phyloP scores from a whole-genome alignment of 2,113 vertebrate species.

The Procavia capensis region DNA sequence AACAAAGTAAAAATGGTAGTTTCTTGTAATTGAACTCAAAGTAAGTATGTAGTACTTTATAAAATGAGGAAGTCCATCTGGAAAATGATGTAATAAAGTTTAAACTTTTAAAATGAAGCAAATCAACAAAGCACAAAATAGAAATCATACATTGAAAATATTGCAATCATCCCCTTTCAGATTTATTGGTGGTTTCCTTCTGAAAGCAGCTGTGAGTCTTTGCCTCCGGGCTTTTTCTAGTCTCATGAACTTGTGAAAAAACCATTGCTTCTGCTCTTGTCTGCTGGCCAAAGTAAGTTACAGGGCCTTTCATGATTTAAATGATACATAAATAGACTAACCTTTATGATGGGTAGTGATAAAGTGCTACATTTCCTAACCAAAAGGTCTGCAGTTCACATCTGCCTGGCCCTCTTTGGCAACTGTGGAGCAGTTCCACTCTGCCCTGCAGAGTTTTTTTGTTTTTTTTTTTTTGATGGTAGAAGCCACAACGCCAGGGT shows the following conservation, averaged over 20 bases:
- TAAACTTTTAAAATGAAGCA: background rate
- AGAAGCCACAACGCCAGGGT: background rate
- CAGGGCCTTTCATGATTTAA: background rate
- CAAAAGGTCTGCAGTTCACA: too few relatives aligned
- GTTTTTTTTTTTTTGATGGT: background rate
- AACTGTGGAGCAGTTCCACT: too few relatives aligned
- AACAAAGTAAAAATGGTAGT: too few relatives aligned
- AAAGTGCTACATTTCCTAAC: too few relatives aligned
- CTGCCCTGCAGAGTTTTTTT: too few relatives aligned
- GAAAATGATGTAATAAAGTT: background rate
- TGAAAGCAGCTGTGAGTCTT: background rate
- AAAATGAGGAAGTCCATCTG: background rate
- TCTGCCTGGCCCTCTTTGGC: too few relatives aligned
- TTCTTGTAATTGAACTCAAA: background rate
- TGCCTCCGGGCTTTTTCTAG: background rate
- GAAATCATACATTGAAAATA: background rate
- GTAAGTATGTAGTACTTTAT: background rate
- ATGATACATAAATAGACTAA: background rate
- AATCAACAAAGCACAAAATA: background rate
- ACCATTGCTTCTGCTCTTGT: background rate
- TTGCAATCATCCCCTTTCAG: background rate
- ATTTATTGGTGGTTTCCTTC: background rate
- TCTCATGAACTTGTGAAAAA: background rate
- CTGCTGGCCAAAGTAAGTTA: background rate
- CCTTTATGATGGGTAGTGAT: background rate